Conservation (phyloP, 2,797 vertebrate genomes). For the Xiphorhynchus erythropygius region DNA sequence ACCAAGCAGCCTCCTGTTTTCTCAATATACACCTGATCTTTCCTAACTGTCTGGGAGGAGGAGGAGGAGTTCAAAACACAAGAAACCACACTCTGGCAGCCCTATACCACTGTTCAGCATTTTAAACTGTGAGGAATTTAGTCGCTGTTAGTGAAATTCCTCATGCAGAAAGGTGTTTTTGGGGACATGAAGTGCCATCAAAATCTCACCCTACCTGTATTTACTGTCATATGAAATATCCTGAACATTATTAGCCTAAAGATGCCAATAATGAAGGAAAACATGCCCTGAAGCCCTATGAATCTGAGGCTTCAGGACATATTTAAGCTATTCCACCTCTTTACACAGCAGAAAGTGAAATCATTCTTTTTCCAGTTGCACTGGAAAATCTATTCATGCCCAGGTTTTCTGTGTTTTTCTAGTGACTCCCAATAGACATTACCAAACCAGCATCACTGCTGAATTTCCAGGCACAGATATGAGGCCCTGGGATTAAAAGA, state of each 20-base stretch:
- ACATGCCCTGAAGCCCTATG: background rate
- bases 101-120: background rate
- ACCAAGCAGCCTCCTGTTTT: background rate
- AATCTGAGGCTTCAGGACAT: background rate
- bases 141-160: background rate
- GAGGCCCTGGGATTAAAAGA: background rate
- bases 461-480: conserved; percentile 33
- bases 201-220: background rate
- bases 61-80: conserved; percentile 17
- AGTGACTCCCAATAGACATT: conserved; percentile 7
- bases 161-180: background rate
- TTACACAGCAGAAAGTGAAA: background rate
- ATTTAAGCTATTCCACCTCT: background rate
- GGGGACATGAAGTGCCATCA: background rate
- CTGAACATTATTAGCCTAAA: background rate
- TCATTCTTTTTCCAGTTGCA: conserved; percentile 51
- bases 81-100: background rate
- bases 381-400: conserved; percentile 31
- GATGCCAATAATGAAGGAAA: background rate
- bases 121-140: background rate
- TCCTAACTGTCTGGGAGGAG: background rate
- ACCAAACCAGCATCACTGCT: background rate
- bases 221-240: background rate
- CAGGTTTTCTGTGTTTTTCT: conserved; percentile 45
- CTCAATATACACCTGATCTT: background rate